phyloP scores from a whole-genome alignment of 1,140 invertebrate species.

The Temnothorax longispinosus region DNA sequence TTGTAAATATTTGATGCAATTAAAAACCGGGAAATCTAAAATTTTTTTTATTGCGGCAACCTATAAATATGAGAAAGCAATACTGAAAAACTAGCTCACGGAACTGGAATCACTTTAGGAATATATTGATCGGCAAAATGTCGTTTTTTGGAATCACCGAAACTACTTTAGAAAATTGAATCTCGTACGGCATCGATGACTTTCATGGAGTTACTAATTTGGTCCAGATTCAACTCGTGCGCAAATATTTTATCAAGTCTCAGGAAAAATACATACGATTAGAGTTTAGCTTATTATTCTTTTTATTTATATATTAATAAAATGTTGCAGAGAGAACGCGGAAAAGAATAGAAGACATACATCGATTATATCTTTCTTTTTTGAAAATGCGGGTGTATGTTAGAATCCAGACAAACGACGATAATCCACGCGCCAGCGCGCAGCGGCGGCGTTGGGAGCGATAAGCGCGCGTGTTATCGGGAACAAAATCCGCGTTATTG shows the following conservation, averaged over 20 bases:
- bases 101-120: neutral
- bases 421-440: slow-evolving; percentile 28
- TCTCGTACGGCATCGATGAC: neutral
- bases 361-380: neutral
- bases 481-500: slow-evolving; percentile 42
- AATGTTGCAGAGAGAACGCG: no score
- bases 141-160: neutral
- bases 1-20: slow-evolving; percentile 57
- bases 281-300: neutral
- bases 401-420: slow-evolving; percentile 19
- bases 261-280: neutral
- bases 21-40: slow-evolving; percentile 32
- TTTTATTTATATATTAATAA: neutral
- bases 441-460: neutral
- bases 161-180: slow-evolving; percentile 21
- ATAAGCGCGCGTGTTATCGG: slow-evolving; percentile 24
- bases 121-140: neutral
- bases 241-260: neutral
- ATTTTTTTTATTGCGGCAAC: slow-evolving; percentile 9
- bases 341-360: neutral
- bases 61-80: neutral
- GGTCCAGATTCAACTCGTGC: neutral
- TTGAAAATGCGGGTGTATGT: neutral
- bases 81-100: neutral
- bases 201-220: neutral